phyloP scores from a whole-genome alignment of 2,113 vertebrate genomes.

The Nerophis lumbriciformis region DNA sequence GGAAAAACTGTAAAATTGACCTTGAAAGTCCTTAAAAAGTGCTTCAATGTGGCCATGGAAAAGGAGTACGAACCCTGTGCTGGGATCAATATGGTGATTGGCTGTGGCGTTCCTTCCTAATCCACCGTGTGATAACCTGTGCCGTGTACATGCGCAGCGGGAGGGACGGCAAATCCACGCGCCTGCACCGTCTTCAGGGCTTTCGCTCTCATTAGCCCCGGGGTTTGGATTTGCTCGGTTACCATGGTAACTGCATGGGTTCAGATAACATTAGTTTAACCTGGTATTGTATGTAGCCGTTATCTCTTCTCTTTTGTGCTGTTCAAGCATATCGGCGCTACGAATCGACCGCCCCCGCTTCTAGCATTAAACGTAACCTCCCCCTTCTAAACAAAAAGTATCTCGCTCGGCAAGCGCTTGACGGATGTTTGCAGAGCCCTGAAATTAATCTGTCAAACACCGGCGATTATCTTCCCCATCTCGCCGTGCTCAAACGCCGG shows the following conservation, averaged over 20 bases:
- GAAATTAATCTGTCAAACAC: slow-evolving; percentile 60
- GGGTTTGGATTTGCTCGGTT: slow-evolving; percentile 24
- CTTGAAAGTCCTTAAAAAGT: no score
- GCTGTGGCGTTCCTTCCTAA: slow-evolving; percentile 51
- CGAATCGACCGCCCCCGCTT: slow-evolving; percentile 11
- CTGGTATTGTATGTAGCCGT: neutral
- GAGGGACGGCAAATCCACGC: slow-evolving; percentile 10
- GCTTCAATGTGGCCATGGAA: no score
- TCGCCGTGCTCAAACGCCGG: slow-evolving; percentile 50
- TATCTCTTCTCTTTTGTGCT: slow-evolving; percentile 14
- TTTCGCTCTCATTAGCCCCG: slow-evolving; percentile 28
- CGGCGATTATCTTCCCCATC: slow-evolving; percentile 56
- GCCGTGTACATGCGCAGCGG: slow-evolving; percentile 25
- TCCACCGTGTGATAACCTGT: slow-evolving; percentile 57
- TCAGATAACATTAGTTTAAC: slow-evolving; percentile 21
- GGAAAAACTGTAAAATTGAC: no score
- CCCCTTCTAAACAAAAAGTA: slow-evolving; percentile 1
- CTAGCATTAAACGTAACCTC: slow-evolving; percentile 9
- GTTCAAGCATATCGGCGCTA: neutral
- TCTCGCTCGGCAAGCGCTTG: slow-evolving; percentile 5
- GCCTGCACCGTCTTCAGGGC: slow-evolving; percentile 8
- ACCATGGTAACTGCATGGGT: slow-evolving; percentile 32
- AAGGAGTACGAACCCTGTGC: no score
- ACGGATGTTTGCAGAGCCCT: slow-evolving; percentile 30
- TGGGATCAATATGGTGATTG: slow-evolving; percentile 51